Percentiles rank a stretch among this genome's conserved stretches.
Evolutionary conservation across 2,888 invertebrate genomes (phyloP).

Genomic region (Galerucella calmariensis): DNA sequence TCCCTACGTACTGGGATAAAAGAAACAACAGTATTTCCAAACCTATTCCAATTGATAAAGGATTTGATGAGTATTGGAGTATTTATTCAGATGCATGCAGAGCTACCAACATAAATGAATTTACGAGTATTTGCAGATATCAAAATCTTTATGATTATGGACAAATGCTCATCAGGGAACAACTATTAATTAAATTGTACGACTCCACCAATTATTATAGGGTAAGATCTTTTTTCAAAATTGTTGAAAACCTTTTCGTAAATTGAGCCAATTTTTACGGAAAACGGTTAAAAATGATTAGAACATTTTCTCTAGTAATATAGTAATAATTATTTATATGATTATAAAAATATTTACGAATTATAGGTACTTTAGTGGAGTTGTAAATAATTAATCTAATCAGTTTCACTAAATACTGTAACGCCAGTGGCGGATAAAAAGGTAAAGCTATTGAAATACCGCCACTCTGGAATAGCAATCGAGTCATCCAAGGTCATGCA

Average conservation of each 20-base stretch:
- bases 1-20: conserved; percentile 51
- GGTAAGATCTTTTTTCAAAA: conserved; percentile 38
- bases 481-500: too few species aligned
- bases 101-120: conserved; percentile 18
- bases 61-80: conserved; percentile 40
- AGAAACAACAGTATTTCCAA: neutral
- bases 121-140: conserved; percentile 38
- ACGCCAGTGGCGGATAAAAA: too few species aligned
- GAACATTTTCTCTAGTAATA: too few species aligned
- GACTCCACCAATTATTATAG: conserved; percentile 37
- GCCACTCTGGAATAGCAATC: too few species aligned
- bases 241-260: neutral
- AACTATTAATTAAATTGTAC: conserved; percentile 39
- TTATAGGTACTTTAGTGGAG: too few species aligned
- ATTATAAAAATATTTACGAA: too few species aligned
- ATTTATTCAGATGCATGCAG: conserved; percentile 34
- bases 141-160: conserved; percentile 50
- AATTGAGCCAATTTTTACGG: too few species aligned
- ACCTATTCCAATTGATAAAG: neutral
- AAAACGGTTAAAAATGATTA: too few species aligned
- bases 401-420: too few species aligned
- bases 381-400: too few species aligned
- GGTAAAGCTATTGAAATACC: too few species aligned
- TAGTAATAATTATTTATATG: too few species aligned
- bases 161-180: conserved; percentile 50